These are phyloP conservation scores for Peromyscus polionotus DNA, from an alignment of 2,113 vertebrate species.

Conservation along the genomic window DNA sequence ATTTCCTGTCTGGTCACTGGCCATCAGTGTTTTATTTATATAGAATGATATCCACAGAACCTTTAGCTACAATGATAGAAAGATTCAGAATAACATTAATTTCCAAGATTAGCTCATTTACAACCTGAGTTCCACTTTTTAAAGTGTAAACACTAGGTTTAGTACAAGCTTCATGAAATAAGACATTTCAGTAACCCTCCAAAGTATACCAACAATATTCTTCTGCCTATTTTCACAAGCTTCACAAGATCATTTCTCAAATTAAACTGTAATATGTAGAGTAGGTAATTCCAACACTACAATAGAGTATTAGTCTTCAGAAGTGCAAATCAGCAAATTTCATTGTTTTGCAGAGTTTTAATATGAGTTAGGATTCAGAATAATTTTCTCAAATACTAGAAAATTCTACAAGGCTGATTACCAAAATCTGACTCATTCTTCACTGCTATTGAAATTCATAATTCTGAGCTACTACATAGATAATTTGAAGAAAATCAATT, in stretches of 20 bases:
- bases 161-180: neutral
- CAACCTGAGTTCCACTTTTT: neutral
- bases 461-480: neutral
- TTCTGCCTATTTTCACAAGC: neutral
- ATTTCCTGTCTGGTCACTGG: too few relatives aligned
- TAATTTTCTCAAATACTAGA: neutral
- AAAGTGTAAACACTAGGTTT: neutral
- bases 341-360: constrained; percentile 9
- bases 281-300: neutral
- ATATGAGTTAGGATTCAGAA: neutral
- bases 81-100: neutral
- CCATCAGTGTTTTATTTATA: too few relatives aligned
- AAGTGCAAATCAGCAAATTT: neutral
- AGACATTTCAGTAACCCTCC: neutral
- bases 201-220: neutral
- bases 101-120: neutral
- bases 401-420: neutral
- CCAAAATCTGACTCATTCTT: neutral
- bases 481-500: constrained; percentile 58
- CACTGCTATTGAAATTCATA: constrained; percentile 11
- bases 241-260: neutral
- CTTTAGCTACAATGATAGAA: neutral
- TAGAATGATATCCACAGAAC: too few relatives aligned
- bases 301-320: neutral
- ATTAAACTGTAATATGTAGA: neutral